These are phyloP conservation scores for Loripinus fragilis DNA, from an alignment of 2,888 invertebrate genomes.

Conservation along the genomic window DNA sequence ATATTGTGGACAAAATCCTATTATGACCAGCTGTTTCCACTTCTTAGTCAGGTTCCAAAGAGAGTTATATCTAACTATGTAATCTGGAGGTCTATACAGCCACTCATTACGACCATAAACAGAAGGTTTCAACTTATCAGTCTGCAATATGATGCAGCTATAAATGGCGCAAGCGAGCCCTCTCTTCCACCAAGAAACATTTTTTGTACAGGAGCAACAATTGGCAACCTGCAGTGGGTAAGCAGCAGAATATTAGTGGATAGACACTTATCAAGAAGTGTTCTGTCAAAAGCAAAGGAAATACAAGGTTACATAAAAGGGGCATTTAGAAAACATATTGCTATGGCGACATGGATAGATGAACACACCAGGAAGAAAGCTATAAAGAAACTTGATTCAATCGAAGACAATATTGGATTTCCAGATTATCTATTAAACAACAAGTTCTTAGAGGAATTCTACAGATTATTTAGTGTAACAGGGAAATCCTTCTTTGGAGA, in stretches of 20 bases:
- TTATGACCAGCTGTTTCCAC: conserved; percentile 17
- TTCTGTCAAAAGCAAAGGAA: neutral
- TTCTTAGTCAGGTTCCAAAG: conserved; percentile 15
- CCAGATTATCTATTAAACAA: conserved; percentile 17
- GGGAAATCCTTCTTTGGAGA: conserved; percentile 25
- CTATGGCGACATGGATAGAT: conserved; percentile 25
- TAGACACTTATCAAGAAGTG: neutral
- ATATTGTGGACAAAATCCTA: conserved; percentile 35
- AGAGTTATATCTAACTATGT: conserved; percentile 35
- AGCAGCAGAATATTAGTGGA: conserved; percentile 26
- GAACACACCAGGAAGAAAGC: neutral
- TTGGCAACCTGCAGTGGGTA: conserved; percentile 24
- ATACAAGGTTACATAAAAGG: conserved; percentile 22
- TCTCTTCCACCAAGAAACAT: conserved; percentile 19
- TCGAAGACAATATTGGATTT: conserved; percentile 24
- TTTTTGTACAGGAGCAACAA: conserved; percentile 17
- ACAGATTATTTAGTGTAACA: conserved; percentile 4
- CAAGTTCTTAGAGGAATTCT: conserved; percentile 8
- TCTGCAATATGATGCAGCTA: conserved; percentile 22
- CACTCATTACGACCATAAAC: conserved; percentile 20
- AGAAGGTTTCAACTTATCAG: conserved; percentile 14
- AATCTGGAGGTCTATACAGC: conserved; percentile 29
- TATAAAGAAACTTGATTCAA: conserved; percentile 15
- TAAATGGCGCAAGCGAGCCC: conserved; percentile 25
- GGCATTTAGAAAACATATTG: neutral